Evolutionary conservation across 1,140 invertebrate genomes (phyloP).

Genomic region (Aphelenchoides avenae): DNA sequence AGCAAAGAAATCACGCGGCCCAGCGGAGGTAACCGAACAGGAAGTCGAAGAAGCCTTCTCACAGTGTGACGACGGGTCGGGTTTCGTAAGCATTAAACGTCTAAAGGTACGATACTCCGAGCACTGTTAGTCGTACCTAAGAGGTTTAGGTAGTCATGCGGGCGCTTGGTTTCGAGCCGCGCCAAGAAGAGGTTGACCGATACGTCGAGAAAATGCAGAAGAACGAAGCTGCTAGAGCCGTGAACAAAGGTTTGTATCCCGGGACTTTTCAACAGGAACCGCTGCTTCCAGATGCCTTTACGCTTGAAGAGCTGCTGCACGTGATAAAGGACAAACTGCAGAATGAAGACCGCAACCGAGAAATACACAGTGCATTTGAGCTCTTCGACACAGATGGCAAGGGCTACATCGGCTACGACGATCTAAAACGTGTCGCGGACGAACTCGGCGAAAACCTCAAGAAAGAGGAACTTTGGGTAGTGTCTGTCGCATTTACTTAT

Average conservation of each 20-base stretch:
- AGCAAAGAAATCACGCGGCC: too few species aligned
- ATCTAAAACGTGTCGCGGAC: conserved; percentile 28
- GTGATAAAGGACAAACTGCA: conserved; percentile 32
- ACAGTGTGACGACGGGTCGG: conserved; percentile 14
- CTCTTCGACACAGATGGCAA: conserved; percentile 36
- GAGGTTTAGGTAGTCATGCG: conserved; percentile 32
- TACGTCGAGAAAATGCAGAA: conserved; percentile 22
- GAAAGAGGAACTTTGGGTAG: conserved; percentile 33
- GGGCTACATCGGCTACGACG: conserved; percentile 32
- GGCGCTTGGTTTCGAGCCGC: conserved; percentile 34
- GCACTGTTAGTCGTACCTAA: background rate
- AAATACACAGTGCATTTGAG: conserved; percentile 37
- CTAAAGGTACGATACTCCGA: conserved; percentile 15
- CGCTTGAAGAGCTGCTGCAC: conserved; percentile 26
- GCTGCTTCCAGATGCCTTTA: conserved; percentile 23
- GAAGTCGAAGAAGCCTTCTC: conserved; percentile 1
- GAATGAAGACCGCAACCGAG: conserved; percentile 12
- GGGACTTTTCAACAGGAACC: background rate
- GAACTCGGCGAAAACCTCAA: conserved; percentile 34
- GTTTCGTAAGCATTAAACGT: conserved; percentile 23
- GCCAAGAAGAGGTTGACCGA: conserved; percentile 26
- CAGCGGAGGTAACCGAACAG: too few species aligned
- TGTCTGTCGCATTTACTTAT: background rate
- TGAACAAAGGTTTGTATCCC: conserved; percentile 14
- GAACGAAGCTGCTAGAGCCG: conserved; percentile 29